Evolutionary conservation across 2,797 vertebrate genomes (phyloP).

Genomic region (Tauraco hartlaubi): DNA sequence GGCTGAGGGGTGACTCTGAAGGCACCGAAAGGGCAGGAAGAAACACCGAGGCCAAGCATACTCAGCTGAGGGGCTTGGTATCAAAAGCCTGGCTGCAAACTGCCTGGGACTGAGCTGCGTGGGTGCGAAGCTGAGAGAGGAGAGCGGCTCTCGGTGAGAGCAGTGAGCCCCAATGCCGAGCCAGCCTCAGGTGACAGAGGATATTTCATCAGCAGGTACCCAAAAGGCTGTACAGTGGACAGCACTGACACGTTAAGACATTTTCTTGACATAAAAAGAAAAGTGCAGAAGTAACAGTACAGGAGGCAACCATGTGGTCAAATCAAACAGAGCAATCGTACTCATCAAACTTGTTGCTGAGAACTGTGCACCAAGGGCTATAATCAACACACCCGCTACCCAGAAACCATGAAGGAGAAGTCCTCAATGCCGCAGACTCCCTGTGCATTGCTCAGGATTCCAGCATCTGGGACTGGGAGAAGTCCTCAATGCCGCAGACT

Average conservation of each 20-base stretch:
- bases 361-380: background rate
- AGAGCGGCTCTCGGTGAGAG: background rate
- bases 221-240: background rate
- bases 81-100: background rate
- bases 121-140: fast-evolving
- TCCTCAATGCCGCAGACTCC: background rate
- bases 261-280: background rate
- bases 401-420: background rate
- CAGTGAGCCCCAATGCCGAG: background rate
- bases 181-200: background rate
- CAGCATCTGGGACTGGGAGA: background rate
- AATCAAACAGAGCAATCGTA: background rate
- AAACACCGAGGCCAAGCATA: background rate
- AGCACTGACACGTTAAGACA: background rate
- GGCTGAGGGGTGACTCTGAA: background rate
- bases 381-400: background rate
- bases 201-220: background rate
- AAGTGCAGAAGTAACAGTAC: background rate
- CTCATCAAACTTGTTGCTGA: background rate
- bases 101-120: background rate
- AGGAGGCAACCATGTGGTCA: background rate
- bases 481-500: background rate
- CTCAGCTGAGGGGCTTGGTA: background rate
- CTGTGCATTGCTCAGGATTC: background rate
- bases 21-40: background rate